Evolutionary conservation across 2,888 invertebrate genomes (phyloP), one percentile per base, ranked within the genome.

Genomic region (Zelleria hepariella): DNA sequence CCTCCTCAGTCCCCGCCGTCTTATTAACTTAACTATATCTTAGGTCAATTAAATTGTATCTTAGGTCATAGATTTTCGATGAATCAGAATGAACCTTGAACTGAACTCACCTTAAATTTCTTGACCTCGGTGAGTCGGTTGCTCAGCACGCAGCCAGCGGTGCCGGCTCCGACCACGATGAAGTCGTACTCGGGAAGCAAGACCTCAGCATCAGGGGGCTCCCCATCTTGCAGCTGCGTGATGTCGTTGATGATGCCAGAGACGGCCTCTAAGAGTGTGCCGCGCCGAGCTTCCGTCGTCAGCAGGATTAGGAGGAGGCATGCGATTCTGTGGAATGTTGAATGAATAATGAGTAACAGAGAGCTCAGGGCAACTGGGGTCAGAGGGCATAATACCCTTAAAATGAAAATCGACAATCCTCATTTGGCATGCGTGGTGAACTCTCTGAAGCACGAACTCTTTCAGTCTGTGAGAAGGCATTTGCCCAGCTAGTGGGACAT

Each of bases 151-250:
- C 82, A 80, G 0, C 83, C 83, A 2, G 82, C 83, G 0, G 81
- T 78, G 2, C 84, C 83, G 2, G 83, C 84, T 0, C 85, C 84
- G n/a, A 84, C 73, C 61, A 83, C 73, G 58, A 85, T 68, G 66
- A 82, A 82, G 68, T 84, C 82, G 59, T 83, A 82, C 63, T 80
- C 74, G 6, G 65, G 60, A 2, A 65, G 62, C 2, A 75, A 66
- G 1, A 15, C 10, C 2, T 60, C 53, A 0, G 68, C 65, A 23
- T 78, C 76, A 1, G 69, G 65, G 0, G 77, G 77, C 49, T 78
- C 77, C 2, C 74, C 77, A 6, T 66, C 60, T 32, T 66, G 53
- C 5, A 77, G 60, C 55, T 70, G 66, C 0, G 64, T 63, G 0
- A 71, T 64, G 61, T 77, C 73, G n/a, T 61, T 59, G 0, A 75